Evolutionary conservation across 2,797 vertebrate species (phyloP).

Genomic region (Scyliorhinus canicula): DNA sequence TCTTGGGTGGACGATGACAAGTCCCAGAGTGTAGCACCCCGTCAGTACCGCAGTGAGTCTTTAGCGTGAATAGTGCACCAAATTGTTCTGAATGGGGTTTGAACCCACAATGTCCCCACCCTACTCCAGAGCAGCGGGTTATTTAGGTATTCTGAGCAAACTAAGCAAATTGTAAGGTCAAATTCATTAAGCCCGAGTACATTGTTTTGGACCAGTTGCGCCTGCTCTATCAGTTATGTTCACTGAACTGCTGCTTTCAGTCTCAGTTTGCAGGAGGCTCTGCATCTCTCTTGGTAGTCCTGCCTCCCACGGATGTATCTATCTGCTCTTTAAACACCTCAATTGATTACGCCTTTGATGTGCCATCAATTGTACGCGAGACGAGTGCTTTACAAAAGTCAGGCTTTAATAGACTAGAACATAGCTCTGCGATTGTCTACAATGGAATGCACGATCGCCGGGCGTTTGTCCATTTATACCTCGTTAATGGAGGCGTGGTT

Average conservation of each 20-base stretch:
- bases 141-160: background rate
- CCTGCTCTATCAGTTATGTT: background rate
- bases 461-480: too few relatives aligned
- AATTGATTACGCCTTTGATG: too few relatives aligned
- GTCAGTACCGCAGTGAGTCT: background rate
- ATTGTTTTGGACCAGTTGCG: background rate
- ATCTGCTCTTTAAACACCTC: background rate
- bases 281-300: background rate
- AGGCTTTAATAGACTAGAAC: too few relatives aligned
- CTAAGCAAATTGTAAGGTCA: background rate
- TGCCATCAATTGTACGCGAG: too few relatives aligned
- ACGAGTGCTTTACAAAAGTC: too few relatives aligned
- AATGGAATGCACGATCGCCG: too few relatives aligned
- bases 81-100: background rate
- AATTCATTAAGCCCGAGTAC: background rate
- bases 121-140: background rate
- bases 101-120: background rate
- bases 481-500: too few relatives aligned
- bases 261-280: background rate
- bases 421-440: too few relatives aligned
- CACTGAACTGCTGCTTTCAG: background rate
- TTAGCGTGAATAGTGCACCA: background rate
- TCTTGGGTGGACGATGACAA: background rate
- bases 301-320: background rate
- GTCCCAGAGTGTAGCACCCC: background rate